Percentiles rank a stretch among this genome's conserved stretches.
phyloP scores from a whole-genome alignment of 2,888 invertebrate genomes.

The Allygus modestus region DNA sequence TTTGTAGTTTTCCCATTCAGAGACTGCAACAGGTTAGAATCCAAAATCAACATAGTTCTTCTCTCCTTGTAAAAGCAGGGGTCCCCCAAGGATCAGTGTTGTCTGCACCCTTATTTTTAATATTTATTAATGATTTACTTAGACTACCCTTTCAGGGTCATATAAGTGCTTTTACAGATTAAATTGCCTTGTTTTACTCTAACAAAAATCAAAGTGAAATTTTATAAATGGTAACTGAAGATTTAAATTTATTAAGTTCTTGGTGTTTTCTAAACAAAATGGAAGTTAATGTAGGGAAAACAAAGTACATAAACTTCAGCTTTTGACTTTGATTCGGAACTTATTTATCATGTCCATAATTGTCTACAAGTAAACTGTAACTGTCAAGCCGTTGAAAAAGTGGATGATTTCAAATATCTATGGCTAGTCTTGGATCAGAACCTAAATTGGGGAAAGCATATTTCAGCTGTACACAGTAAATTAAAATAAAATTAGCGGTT shows the following conservation, averaged over 20 bases:
- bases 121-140: too few species aligned
- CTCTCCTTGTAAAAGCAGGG: too few species aligned
- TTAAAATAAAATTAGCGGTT: background rate
- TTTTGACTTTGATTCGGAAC: background rate
- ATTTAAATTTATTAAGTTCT: background rate
- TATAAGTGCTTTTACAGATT: constrained; percentile 4
- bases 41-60: too few species aligned
- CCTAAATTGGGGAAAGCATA: background rate
- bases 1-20: too few species aligned
- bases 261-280: background rate
- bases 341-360: too few species aligned
- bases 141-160: background rate
- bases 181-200: background rate
- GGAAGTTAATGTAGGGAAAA: background rate
- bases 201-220: too few species aligned
- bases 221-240: too few species aligned
- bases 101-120: too few species aligned
- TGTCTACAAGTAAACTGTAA: background rate
- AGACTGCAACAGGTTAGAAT: too few species aligned
- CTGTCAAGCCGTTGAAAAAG: background rate
- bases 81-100: too few species aligned
- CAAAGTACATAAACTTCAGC: background rate
- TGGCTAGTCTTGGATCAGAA: background rate
- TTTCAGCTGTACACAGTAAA: background rate
- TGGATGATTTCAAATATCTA: background rate